Conservation (phyloP, 2,113 vertebrate genomes). For the Corvus cornix region DNA sequence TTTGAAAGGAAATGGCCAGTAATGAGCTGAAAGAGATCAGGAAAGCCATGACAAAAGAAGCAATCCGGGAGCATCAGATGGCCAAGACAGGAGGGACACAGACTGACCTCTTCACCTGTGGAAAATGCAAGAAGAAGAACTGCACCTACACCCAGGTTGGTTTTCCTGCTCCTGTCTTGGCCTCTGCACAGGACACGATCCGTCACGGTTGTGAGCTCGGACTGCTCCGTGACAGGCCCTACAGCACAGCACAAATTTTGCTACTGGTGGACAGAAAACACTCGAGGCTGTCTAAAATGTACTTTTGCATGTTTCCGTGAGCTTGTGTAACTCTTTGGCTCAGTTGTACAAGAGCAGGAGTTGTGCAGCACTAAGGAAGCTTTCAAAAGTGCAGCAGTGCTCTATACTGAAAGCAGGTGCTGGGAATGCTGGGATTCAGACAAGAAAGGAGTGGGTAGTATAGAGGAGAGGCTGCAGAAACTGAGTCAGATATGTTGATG, state of each 20-base stretch:
- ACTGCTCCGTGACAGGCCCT: background rate
- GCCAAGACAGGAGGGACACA: conserved; percentile 90
- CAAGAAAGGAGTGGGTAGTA: background rate
- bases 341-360: background rate
- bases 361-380: background rate
- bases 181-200: background rate
- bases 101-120: conserved; percentile 93
- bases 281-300: fast-evolving
- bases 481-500: background rate
- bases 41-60: conserved; percentile 94
- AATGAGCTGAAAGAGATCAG: conserved; percentile 95
- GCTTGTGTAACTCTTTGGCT: background rate
- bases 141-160: conserved; percentile 94
- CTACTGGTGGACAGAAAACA: background rate
- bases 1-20: conserved; percentile 92
- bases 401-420: background rate
- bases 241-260: background rate
- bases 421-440: background rate
- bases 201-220: fast-evolving
- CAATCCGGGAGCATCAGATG: conserved; percentile 95
- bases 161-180: background rate
- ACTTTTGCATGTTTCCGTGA: background rate
- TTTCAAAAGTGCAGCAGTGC: background rate
- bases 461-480: background rate
- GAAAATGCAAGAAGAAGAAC: conserved; percentile 91